Base-by-base conservation (phyloP, 2,888 invertebrate species). In the Hydrotaea diabolus region DNA sequence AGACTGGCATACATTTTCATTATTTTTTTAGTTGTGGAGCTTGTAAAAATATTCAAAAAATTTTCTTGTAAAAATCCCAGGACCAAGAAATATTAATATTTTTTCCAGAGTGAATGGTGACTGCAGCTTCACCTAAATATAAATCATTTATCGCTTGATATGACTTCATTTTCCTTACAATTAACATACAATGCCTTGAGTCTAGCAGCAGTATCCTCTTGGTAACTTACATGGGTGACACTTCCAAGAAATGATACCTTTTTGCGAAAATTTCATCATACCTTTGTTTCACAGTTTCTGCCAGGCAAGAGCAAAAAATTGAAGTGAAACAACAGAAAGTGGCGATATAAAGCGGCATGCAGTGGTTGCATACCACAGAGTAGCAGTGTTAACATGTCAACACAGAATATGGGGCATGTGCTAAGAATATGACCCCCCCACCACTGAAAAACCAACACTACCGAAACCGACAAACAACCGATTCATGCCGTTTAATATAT, bases 401-500 rank as follows among this genome's bases (percentile, higher is more conserved):
- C 59, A 2, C 3, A 23, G 59, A 31, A 31, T 8, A 4, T 7
- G 21, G 5, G 21, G 55, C 55, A 55, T 55, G 55, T 55, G 55
- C 55, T 55, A 55, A 55, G 21, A 21, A 55, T 55, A 21, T 55
- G 21, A 39, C 39, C 19, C 19, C 53, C n/a, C n/a, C n/a, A n/a
- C n/a, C n/a, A n/a, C n/a, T n/a, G n/a, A 0, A 21, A 11, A 21
- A 55, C 55, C 17, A 7, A 2, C 53, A 55, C 55, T 19, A 8
- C 53, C 53, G 53, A 5, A 55, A 55, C 21, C 17, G 21, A 55
- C 19, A 39, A 39, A 3, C 8, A 71, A 21, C 43, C 39, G 73
- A 43, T 76, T 72, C 76, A 73, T 73, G 76, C 49, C 66, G 76
- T 76, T 81, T 78, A 78, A 84, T 76, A 84, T 76, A 84, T 76